These are phyloP conservation scores for Coregonus sp. DNA, from an alignment of 2,797 vertebrate genomes.

Conservation along the genomic window DNA sequence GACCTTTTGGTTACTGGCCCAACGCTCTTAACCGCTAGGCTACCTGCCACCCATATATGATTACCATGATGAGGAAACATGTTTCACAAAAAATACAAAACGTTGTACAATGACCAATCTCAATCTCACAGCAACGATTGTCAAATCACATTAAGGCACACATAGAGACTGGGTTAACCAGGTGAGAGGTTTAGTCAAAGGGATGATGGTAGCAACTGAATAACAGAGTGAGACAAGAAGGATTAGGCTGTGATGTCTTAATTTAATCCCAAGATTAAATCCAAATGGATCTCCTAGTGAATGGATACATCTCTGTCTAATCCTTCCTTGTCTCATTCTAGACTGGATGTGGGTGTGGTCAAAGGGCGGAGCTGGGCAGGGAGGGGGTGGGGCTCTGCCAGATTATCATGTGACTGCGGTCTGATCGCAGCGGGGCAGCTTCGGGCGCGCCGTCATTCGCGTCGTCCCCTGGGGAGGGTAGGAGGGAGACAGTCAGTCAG, in stretches of 20 bases:
- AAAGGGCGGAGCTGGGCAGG: slow-evolving; percentile 70
- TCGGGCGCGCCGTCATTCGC: slow-evolving; percentile 71
- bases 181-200: slow-evolving; percentile 25
- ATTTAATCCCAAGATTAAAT: neutral
- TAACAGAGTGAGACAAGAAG: slow-evolving; percentile 42
- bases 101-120: slow-evolving; percentile 25
- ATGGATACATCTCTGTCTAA: neutral
- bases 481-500: neutral
- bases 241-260: slow-evolving; percentile 14
- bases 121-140: slow-evolving; percentile 22
- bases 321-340: slow-evolving; percentile 14
- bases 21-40: no score
- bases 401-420: slow-evolving; percentile 86
- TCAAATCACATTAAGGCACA: slow-evolving; percentile 47
- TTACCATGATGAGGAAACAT: no score
- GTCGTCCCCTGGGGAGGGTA: slow-evolving; percentile 75
- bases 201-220: slow-evolving; percentile 6
- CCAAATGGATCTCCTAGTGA: neutral
- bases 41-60: no score
- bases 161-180: slow-evolving; percentile 2
- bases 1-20: no score
- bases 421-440: slow-evolving; percentile 72
- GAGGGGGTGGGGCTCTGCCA: slow-evolving; percentile 73
- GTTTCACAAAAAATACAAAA: neutral
- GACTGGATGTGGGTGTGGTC: slow-evolving; percentile 34